phyloP scores from a whole-genome alignment of 2,797 vertebrate species.

The Myotis findleyi region DNA sequence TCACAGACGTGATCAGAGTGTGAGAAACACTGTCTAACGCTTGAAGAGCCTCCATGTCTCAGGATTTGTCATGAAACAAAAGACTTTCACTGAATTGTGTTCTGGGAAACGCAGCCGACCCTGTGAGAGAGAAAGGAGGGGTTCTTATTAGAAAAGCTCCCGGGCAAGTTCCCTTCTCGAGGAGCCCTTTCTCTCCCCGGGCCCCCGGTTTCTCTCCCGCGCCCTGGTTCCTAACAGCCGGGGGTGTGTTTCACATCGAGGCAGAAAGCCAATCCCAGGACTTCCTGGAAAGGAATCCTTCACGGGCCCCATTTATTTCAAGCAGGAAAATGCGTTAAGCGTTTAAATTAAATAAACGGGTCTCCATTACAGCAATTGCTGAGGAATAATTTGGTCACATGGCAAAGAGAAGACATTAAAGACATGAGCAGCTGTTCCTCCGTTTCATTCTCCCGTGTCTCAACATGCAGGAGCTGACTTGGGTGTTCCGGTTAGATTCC shows the following conservation, averaged over 20 bases:
- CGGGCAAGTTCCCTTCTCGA: background rate
- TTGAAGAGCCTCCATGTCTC: background rate
- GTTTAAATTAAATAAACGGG: constrained; percentile 45
- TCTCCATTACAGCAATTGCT: constrained; percentile 23
- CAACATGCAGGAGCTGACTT: constrained; percentile 52
- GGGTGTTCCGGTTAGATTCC: constrained; percentile 39
- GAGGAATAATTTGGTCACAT: constrained; percentile 44
- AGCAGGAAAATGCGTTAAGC: constrained; percentile 34
- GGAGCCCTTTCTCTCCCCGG: background rate
- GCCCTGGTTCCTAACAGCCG: background rate
- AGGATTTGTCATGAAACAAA: background rate
- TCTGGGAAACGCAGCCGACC: constrained; percentile 21
- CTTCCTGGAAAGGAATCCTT: constrained; percentile 47
- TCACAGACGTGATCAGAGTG: background rate
- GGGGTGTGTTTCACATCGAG: constrained; percentile 31
- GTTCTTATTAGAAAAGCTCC: background rate
- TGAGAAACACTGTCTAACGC: constrained; percentile 60
- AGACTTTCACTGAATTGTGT: constrained; percentile 21
- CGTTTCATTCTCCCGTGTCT: background rate
- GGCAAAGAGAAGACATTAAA: constrained; percentile 37
- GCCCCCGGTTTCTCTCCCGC: background rate
- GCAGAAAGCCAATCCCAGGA: constrained; percentile 34
- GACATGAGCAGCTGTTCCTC: constrained; percentile 28
- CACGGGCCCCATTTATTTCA: constrained; percentile 26
- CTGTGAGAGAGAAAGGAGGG: constrained; percentile 28